Conservation (phyloP, 2,113 vertebrate species). For the Spizaetus ornatus region DNA sequence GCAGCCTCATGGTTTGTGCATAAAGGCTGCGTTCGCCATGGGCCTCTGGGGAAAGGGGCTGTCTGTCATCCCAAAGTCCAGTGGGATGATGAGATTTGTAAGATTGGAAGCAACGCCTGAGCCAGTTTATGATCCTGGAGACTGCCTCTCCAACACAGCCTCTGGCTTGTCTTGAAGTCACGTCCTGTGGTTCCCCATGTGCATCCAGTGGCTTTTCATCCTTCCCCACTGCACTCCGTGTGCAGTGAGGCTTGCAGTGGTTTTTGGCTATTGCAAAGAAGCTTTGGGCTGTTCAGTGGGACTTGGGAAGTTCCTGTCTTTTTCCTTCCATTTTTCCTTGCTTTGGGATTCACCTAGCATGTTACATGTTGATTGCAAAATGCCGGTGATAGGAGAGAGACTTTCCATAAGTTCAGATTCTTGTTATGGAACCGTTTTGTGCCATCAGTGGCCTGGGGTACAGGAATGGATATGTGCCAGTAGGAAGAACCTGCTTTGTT, state of each 20-base stretch:
- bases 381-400: background rate
- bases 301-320: background rate
- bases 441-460: background rate
- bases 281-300: background rate
- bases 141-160: background rate
- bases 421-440: background rate
- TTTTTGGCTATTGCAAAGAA: background rate
- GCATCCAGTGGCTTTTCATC: background rate
- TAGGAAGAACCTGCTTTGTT: background rate
- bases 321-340: background rate
- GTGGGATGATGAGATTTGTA: background rate
- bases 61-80: background rate
- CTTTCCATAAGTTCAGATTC: background rate
- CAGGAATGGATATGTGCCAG: background rate
- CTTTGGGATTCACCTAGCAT: background rate
- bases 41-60: background rate
- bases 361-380: background rate
- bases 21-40: accelerated
- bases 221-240: background rate
- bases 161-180: background rate
- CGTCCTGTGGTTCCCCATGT: background rate
- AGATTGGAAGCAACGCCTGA: background rate
- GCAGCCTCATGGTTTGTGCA: background rate
- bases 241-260: too few species aligned
- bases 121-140: background rate